phyloP scores from a whole-genome alignment of 2,113 vertebrate species.

The Ameiurus melas region DNA sequence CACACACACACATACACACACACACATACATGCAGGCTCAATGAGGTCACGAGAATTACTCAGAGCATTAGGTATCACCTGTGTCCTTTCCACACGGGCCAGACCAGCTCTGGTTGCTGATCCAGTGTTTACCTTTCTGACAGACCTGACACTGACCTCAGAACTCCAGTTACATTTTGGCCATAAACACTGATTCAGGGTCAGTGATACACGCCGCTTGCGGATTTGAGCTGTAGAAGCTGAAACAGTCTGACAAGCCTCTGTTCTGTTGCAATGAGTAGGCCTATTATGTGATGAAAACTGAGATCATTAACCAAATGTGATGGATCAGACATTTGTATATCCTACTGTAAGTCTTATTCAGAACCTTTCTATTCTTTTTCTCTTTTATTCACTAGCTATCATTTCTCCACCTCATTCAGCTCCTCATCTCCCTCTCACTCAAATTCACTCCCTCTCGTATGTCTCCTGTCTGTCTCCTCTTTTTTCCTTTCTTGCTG shows the following conservation, averaged over 20 bases:
- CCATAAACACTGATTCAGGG: constrained; percentile 37
- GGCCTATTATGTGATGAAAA: neutral
- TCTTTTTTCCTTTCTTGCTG: neutral
- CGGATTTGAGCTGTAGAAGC: constrained; percentile 16
- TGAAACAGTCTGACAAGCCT: constrained; percentile 3
- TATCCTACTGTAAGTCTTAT: neutral
- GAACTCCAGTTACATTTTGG: constrained; percentile 48
- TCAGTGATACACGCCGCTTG: constrained; percentile 14
- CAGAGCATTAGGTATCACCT: constrained; percentile 66
- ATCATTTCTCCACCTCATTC: neutral
- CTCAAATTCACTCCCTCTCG: neutral
- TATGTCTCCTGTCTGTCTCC: neutral
- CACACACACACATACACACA: neutral
- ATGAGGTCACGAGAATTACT: constrained; percentile 66
- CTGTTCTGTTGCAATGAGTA: neutral
- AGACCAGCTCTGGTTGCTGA: constrained; percentile 54
- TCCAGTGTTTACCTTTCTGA: constrained; percentile 63
- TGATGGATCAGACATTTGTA: neutral
- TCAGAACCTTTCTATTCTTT: neutral
- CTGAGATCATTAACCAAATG: neutral
- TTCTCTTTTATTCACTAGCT: constrained; percentile 3
- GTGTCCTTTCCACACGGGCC: constrained; percentile 68
- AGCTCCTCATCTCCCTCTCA: neutral
- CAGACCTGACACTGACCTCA: constrained; percentile 58
- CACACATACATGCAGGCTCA: constrained; percentile 32